These are phyloP conservation scores for Lottia scabra DNA, from an alignment of 2,888 invertebrate genomes.

Conservation along the genomic window DNA sequence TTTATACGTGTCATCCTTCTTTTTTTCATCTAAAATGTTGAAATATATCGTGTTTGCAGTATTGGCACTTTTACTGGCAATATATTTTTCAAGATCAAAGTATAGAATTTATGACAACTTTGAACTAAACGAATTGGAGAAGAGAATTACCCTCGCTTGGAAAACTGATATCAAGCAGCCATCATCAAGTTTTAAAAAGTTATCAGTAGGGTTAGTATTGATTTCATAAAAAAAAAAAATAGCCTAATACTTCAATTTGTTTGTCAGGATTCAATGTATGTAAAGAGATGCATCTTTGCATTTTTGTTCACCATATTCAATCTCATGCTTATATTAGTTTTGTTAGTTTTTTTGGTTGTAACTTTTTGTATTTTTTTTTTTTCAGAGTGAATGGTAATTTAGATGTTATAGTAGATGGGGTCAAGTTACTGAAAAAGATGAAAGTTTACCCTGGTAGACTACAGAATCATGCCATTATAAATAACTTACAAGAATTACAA, in stretches of 20 bases:
- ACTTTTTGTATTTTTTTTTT: not conserved
- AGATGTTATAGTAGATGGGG: slow-evolving; percentile 70
- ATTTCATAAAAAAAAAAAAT: not conserved
- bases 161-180: slow-evolving; percentile 31
- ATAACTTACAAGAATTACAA: slow-evolving; percentile 64
- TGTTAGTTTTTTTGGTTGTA: too few species aligned
- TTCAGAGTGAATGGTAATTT: slow-evolving; percentile 69
- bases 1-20: not conserved
- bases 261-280: not conserved
- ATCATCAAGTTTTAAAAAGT: slow-evolving; percentile 29
- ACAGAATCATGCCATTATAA: slow-evolving; percentile 55
- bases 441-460: slow-evolving; percentile 55
- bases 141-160: slow-evolving; percentile 33
- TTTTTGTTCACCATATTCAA: not conserved
- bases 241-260: not conserved
- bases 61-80: slow-evolving; percentile 28
- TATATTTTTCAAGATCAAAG: too few species aligned
- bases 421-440: slow-evolving; percentile 62
- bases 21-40: slow-evolving; percentile 16
- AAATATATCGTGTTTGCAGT: slow-evolving; percentile 33
- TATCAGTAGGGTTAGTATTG: slow-evolving; percentile 37
- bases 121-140: slow-evolving; percentile 12
- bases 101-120: too few species aligned
- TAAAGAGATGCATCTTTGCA: not conserved
- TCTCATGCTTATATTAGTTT: too few species aligned